A percentile compares a stretch with the other conserved stretches of the same genome.
Conservation (phyloP, 2,113 vertebrate species). For the Amphiprion ocellaris region DNA sequence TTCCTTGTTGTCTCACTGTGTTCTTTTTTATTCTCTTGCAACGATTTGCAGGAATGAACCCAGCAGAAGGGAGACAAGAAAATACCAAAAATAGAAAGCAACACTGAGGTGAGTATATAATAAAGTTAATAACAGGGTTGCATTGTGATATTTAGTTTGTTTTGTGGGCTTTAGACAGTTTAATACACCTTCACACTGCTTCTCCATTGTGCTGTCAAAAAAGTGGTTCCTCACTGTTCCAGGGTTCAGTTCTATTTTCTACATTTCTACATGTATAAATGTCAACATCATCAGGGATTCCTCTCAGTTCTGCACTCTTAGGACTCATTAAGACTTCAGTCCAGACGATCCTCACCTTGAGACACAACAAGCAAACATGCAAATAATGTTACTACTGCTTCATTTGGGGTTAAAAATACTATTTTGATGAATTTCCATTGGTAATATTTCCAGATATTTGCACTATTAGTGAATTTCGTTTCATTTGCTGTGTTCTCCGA, state of each 20-base stretch:
- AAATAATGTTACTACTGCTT: too few relatives aligned
- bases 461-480: too few relatives aligned
- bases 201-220: background rate
- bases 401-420: too few relatives aligned
- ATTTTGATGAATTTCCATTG: too few relatives aligned
- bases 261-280: background rate
- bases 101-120: background rate
- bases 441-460: too few relatives aligned
- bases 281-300: background rate
- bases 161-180: slow-evolving; percentile 2
- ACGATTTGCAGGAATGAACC: background rate
- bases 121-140: background rate
- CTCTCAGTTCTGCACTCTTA: background rate
- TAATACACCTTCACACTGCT: background rate
- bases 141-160: background rate
- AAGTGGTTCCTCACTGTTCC: background rate
- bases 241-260: background rate
- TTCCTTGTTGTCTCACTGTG: too few relatives aligned
- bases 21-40: background rate
- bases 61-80: background rate
- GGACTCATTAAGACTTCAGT: background rate
- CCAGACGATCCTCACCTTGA: background rate
- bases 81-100: background rate
- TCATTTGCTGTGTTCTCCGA: too few relatives aligned
- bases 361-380: background rate